Percentiles rank a stretch among this genome's conserved stretches.
Evolutionary conservation across 37 sponge, comb jelly and placozoan species (phyloP).

Genomic region (Diacarnus erythraeanus): DNA sequence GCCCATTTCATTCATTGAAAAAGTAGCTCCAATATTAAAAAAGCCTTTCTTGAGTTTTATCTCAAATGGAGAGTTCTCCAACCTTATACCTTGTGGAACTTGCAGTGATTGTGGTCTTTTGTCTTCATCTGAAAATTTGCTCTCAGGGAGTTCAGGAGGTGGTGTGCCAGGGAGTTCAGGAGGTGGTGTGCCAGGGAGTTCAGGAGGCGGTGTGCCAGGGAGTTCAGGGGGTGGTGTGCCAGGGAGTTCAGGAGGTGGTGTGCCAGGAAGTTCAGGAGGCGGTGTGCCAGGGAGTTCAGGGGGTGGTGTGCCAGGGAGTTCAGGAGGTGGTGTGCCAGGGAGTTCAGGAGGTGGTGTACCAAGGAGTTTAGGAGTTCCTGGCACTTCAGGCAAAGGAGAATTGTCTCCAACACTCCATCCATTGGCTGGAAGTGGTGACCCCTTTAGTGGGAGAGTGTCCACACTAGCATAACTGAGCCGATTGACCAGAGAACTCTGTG

Average conservation of each 20-base stretch:
- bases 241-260: slow-evolving; percentile 10
- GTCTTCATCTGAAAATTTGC: neutral
- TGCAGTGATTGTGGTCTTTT: neutral
- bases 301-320: neutral
- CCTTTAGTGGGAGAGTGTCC: neutral
- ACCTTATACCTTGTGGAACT: slow-evolving; percentile 35
- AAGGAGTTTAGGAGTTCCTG: neutral
- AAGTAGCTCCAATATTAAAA: slow-evolving; percentile 57
- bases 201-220: neutral
- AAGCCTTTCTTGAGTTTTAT: slow-evolving; percentile 64
- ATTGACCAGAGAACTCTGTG: neutral
- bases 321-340: slow-evolving; percentile 4
- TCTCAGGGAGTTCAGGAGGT: slow-evolving; percentile 7
- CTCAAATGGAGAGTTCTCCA: slow-evolving; percentile 63
- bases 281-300: neutral
- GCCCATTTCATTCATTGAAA: slow-evolving; percentile 37
- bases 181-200: slow-evolving; percentile 15
- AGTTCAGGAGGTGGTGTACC: neutral
- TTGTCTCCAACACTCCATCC: slow-evolving; percentile 24
- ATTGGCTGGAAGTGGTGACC: neutral
- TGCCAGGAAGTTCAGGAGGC: neutral
- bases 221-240: slow-evolving; percentile 7
- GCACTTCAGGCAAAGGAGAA: neutral
- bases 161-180: slow-evolving; percentile 27
- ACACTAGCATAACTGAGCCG: neutral